A percentile compares a stretch with the other conserved stretches of the same genome.
phyloP scores from a whole-genome alignment of 2,888 invertebrate species.

The Rugalucina vietnamica region DNA sequence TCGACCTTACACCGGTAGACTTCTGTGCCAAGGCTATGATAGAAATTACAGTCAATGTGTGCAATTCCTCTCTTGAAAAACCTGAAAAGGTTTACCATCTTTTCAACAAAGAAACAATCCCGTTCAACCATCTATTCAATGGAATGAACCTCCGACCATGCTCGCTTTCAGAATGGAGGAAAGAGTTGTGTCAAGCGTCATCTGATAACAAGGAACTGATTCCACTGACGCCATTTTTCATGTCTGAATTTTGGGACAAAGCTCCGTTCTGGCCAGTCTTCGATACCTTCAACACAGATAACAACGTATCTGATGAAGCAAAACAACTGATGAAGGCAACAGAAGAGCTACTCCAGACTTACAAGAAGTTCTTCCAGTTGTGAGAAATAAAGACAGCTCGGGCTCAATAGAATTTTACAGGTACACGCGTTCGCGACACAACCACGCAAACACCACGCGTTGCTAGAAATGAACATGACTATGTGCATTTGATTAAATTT shows the following conservation, averaged over 20 bases:
- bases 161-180: slow-evolving; percentile 66
- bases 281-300: slow-evolving; percentile 64
- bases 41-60: slow-evolving; percentile 65
- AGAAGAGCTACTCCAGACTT: slow-evolving; percentile 59
- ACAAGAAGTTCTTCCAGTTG: slow-evolving; percentile 64
- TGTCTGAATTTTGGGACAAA: slow-evolving; percentile 69
- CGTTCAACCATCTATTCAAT: slow-evolving; percentile 65
- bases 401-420: too few relatives aligned
- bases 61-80: slow-evolving; percentile 29
- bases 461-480: too few relatives aligned
- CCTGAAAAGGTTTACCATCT: slow-evolving; percentile 66
- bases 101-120: slow-evolving; percentile 67
- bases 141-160: slow-evolving; percentile 60
- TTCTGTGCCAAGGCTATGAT: slow-evolving; percentile 70
- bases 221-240: slow-evolving; percentile 69
- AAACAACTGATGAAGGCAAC: slow-evolving; percentile 58
- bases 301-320: slow-evolving; percentile 52
- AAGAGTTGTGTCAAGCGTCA: slow-evolving; percentile 46
- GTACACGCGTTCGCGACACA: too few relatives aligned
- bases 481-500: too few relatives aligned
- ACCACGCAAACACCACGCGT: too few relatives aligned
- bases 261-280: slow-evolving; percentile 71
- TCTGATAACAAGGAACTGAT: slow-evolving; percentile 63
- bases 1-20: slow-evolving; percentile 73
- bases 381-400: too few relatives aligned